Evolutionary conservation across 2,113 vertebrate species (phyloP).

Genomic region (Mus spicilegus): DNA sequence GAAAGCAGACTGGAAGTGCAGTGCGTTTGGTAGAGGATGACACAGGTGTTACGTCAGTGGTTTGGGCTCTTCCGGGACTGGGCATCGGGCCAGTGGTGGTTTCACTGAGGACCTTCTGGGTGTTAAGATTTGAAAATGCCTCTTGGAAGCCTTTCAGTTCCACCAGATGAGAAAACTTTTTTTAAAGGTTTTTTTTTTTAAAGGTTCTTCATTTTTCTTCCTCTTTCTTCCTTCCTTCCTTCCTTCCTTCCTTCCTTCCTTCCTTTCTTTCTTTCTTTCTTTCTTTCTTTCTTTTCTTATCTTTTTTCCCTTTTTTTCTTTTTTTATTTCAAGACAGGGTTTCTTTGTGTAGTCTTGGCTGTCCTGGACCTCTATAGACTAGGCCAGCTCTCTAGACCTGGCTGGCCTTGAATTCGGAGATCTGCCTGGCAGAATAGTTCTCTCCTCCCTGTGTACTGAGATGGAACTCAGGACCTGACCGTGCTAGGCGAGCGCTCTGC

Average conservation of each 20-base stretch:
- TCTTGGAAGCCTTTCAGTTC: conserved; percentile 24
- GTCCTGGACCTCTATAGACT: background rate
- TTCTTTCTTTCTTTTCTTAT: background rate
- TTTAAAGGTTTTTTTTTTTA: background rate
- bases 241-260: background rate
- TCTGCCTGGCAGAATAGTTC: background rate
- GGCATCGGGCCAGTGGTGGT: background rate
- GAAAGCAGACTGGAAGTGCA: background rate
- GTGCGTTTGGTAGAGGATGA: background rate
- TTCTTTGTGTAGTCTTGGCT: background rate
- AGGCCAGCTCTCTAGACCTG: background rate
- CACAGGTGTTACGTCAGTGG: background rate
- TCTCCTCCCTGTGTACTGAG: no score
- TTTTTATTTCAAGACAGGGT: background rate
- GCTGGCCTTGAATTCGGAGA: background rate
- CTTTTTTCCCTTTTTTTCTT: background rate
- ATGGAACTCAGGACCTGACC: background rate
- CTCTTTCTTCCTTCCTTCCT: no score
- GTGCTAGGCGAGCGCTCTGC: background rate
- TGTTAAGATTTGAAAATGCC: conserved; percentile 5
- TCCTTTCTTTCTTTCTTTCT: background rate
- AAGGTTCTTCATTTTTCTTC: no score
- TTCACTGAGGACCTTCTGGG: background rate
- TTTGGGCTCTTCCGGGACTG: background rate
- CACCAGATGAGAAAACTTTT: conserved; percentile 32